Base-by-base conservation (phyloP, 2,888 invertebrate species). In the Uropetala carovei region DNA sequence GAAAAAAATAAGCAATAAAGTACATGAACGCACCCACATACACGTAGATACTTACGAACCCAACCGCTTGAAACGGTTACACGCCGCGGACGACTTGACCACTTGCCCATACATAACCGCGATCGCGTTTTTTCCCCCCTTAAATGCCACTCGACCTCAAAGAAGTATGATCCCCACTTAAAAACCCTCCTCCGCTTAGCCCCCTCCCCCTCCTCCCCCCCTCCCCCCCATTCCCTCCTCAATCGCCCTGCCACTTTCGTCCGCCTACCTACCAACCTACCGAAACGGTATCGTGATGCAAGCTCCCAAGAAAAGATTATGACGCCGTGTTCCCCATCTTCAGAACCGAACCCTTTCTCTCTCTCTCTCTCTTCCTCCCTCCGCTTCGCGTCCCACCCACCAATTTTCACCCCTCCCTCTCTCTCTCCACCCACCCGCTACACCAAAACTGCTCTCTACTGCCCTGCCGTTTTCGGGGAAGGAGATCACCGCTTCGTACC, bases 91-190 rank as follows among this genome's bases (percentile, higher is more conserved):
- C 22, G 27, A 27, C 13, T 68, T 43, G 43, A 43, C 56, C 18
- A 14, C 64, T 43, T n/a, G 64, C 89, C 64, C 30, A 64, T 89
- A 64, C 89, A 89, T 89, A 64, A 89, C 89, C 16, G 89, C 16
- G 64, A 68, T 68, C 89, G 43, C 16, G 43, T 68, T 64, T 89
- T 18, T 75, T 75, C 89, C 89, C 43, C 16, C 64, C 22, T 89
- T 89, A 86, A 86, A 59, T n/a, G 86, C 86, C 58, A 58, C 86
- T 30, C 58, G 30, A 30, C 11, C 64, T 58, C 27, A 43, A 56
- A 10, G 64, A n/a, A 30, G 43, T 16, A 64, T 2, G 60, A 43
- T 8, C 75, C n/a, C 64, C 64, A 58, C 59, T 86, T 59, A 56
- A 9, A 59, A 16, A n/a, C 14, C 83, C 85, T 58, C 85, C 22